phyloP scores from a whole-genome alignment of 1,140 invertebrate genomes.

The Apolygus lucorum region DNA sequence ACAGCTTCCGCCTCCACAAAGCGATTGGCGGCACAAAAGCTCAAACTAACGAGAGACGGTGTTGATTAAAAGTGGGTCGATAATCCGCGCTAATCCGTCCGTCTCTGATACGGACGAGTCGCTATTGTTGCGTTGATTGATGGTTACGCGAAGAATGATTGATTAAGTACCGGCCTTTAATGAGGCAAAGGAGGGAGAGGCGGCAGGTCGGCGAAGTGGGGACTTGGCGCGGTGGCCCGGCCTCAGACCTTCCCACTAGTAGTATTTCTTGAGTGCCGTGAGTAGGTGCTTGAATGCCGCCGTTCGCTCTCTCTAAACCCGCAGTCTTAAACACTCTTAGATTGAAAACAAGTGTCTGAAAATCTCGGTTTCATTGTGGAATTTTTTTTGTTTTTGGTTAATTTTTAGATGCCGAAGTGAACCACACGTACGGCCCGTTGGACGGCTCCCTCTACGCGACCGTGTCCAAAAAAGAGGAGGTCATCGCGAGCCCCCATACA shows the following conservation, averaged over 20 bases:
- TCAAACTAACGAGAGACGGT: too few relatives aligned
- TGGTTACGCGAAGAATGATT: too few relatives aligned
- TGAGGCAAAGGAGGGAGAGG: too few relatives aligned
- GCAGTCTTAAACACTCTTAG: too few relatives aligned
- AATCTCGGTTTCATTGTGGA: background rate
- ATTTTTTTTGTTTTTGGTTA: slow-evolving; percentile 10
- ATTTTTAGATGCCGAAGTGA: slow-evolving; percentile 35
- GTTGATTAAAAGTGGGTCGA: too few relatives aligned
- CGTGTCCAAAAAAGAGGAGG: slow-evolving; percentile 50
- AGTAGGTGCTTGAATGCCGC: background rate
- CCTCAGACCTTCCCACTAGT: background rate
- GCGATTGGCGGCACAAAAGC: too few relatives aligned
- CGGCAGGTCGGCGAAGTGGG: background rate
- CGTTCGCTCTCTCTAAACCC: background rate
- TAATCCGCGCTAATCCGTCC: too few relatives aligned
- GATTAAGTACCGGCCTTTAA: too few relatives aligned
- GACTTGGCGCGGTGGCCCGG: background rate
- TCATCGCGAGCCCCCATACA: slow-evolving; percentile 50
- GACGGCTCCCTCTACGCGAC: slow-evolving; percentile 84
- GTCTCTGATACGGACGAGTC: too few relatives aligned
- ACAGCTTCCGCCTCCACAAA: too few relatives aligned
- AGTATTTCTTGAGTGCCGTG: background rate
- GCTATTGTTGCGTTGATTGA: too few relatives aligned
- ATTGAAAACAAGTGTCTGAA: too few relatives aligned
- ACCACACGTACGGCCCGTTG: slow-evolving; percentile 67